A percentile compares a stretch with the other conserved stretches of the same genome.
phyloP scores from a whole-genome alignment of 53 echinoderm and acorn worm genomes.

The Actinopyga echinites region DNA sequence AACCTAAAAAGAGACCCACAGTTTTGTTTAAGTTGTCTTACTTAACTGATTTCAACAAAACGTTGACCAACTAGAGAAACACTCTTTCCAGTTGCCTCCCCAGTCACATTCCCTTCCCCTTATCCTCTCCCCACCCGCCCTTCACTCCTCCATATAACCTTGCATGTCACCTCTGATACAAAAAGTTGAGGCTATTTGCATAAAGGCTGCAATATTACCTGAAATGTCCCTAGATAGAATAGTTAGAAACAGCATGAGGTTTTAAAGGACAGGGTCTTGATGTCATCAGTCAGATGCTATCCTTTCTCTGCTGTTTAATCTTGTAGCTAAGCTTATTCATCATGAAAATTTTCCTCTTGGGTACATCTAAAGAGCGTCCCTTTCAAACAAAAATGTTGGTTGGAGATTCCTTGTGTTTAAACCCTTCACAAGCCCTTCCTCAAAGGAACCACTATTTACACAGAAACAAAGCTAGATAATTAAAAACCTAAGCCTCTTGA shows the following conservation, averaged over 20 bases:
- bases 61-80: too few species aligned
- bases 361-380: slow-evolving; percentile 6
- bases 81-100: too few species aligned
- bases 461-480: slow-evolving; percentile 24
- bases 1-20: too few species aligned
- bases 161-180: too few species aligned
- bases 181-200: background rate
- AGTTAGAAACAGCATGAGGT: background rate
- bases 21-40: too few species aligned
- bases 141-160: background rate
- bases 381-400: background rate
- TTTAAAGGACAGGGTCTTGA: background rate
- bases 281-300: background rate
- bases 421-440: slow-evolving; percentile 3
- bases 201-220: background rate
- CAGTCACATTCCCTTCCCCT: background rate
- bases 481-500: slow-evolving; percentile 28
- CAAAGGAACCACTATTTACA: slow-evolving; percentile 14
- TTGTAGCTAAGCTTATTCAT: slow-evolving; percentile 7
- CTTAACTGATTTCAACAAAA: too few species aligned
- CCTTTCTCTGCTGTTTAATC: slow-evolving; percentile 9
- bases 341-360: background rate
- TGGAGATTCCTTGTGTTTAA: slow-evolving; percentile 10
- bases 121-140: background rate
- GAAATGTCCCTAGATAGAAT: background rate